phyloP scores from a whole-genome alignment of 1,140 invertebrate genomes.

The Listronotus bonariensis region DNA sequence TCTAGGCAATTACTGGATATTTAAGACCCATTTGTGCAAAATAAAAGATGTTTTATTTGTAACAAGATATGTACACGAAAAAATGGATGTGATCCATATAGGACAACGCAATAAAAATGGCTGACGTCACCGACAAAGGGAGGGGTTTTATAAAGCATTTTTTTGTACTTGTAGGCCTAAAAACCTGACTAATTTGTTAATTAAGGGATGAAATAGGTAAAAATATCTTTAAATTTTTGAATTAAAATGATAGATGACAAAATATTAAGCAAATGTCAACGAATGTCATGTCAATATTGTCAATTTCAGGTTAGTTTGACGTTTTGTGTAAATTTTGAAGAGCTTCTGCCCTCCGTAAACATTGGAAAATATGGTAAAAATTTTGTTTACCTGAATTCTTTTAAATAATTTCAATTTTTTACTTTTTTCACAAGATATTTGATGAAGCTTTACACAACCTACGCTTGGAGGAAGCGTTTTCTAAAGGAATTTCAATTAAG shows the following conservation, averaged over 20 bases:
- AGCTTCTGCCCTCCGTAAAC: conserved; percentile 12
- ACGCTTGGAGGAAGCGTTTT: conserved; percentile 21
- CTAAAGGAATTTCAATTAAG: conserved; percentile 6
- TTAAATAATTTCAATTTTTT: conserved; percentile 8
- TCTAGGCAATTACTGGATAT: no score
- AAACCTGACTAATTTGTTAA: background rate
- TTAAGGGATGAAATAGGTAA: conserved; percentile 4
- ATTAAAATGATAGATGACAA: conserved; percentile 35
- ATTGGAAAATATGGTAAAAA: conserved; percentile 16
- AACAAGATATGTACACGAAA: conserved; percentile 4
- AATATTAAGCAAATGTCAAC: conserved; percentile 37
- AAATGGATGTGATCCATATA: background rate
- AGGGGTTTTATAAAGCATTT: conserved; percentile 17
- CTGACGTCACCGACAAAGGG: conserved; percentile 21
- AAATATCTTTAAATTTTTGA: conserved; percentile 20
- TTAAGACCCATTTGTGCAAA: background rate
- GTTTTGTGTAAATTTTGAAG: conserved; percentile 17
- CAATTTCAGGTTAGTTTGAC: conserved; percentile 39
- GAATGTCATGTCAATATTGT: conserved; percentile 41
- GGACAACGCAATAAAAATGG: conserved; percentile 33
- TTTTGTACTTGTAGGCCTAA: background rate
- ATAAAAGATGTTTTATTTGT: background rate
- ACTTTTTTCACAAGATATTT: conserved; percentile 13
- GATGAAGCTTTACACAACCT: conserved; percentile 18
- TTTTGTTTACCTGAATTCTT: conserved; percentile 12